Base-by-base conservation (phyloP, 1,140 invertebrate genomes). In the Dendrolimus punctatus region DNA sequence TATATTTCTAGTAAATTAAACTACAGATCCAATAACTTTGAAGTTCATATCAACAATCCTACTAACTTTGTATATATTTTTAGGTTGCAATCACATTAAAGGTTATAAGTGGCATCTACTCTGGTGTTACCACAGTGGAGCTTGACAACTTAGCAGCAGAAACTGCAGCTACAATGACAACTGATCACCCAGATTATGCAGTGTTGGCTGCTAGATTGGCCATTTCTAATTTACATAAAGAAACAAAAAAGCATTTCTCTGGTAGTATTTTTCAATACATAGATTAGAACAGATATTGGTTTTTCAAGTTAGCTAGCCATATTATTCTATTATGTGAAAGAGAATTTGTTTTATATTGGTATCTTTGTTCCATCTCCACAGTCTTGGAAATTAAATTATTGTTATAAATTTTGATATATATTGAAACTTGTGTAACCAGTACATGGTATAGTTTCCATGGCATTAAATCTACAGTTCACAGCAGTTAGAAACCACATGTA, bases 61-160 rank as follows among this genome's bases (percentile, higher is more conserved):
- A 9, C n/a, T 9, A 45, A 2, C 43, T 9, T 45, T 53, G 43
- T 42, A 39, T 40, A 57, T 49, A 46, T 9, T 42, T 64, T 84
- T 40, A 95, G 93, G 90, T 94, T 6, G 89, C 92, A 40, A 96
- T 97, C 54, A 96, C 95, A 4, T 78, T 95, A 37, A 94, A 95
- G 88, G 95, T 99, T 0, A 97, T 99, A 45, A 95, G 89, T 88
- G 98, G 98, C 0, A 89, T 99, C 5, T 99, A 98, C 80, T 92
- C 95, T 62, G 98, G 98, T 6, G 97, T 99, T 3, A 98, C 96
- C 23, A 99, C 98, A 4, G 93, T 98, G 0, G 97, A 99, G 80
- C 87, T 99, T 64, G 98, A 99, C 86, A 99, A 99, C 85, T 88
- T 99, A 54, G 97, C 98, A 51, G 98, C 98, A 2, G 98, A 99